Evolutionary conservation across 2,113 vertebrate species (phyloP).

Genomic region (Osmerus eperlanus): DNA sequence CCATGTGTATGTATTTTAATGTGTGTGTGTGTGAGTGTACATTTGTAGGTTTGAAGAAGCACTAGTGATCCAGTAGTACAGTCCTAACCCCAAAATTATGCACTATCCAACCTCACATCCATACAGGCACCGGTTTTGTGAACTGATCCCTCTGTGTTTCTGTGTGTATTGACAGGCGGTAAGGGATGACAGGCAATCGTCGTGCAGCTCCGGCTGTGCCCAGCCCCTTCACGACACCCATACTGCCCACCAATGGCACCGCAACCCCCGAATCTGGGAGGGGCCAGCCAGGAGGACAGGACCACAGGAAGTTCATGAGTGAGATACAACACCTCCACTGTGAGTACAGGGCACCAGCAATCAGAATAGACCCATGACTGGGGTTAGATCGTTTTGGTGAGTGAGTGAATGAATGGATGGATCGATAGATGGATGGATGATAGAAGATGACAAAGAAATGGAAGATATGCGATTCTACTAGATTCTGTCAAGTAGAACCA

Average conservation of each 20-base stretch:
- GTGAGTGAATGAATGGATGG: neutral
- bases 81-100: too few species aligned
- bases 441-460: too few species aligned
- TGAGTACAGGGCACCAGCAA: constrained; percentile 40
- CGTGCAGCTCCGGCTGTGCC: constrained; percentile 19
- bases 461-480: neutral
- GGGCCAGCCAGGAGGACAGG: constrained; percentile 36
- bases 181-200: constrained; percentile 52
- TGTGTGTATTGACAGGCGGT: constrained; percentile 3
- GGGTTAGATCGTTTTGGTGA: too few species aligned
- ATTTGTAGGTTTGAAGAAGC: too few species aligned
- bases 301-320: constrained; percentile 59
- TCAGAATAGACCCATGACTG: too few species aligned
- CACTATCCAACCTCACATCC: too few species aligned
- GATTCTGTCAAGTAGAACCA: too few species aligned
- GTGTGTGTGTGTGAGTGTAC: too few species aligned
- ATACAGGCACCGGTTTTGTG: neutral
- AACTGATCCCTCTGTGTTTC: neutral
- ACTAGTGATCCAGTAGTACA: too few species aligned
- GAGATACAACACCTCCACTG: constrained; percentile 56
- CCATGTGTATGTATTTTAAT: too few species aligned
- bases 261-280: constrained; percentile 7
- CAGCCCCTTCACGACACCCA: constrained; percentile 11
- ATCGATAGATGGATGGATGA: neutral
- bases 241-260: constrained; percentile 33